Evolutionary conservation across 2,113 vertebrate genomes (phyloP).

Genomic region (Choloepus hoffmanni): DNA sequence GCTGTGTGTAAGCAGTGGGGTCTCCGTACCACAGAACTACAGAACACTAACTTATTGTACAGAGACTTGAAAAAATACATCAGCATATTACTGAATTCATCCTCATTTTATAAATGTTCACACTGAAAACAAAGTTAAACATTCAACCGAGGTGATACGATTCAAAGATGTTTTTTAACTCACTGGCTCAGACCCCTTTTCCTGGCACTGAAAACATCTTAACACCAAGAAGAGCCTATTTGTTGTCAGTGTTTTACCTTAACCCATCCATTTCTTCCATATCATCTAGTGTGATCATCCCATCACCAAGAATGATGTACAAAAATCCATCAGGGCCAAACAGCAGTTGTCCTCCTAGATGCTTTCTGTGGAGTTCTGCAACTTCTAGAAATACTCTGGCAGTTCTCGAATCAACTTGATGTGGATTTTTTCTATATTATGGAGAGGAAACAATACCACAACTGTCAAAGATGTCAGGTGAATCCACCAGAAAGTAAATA

Average conservation of each 20-base stretch:
- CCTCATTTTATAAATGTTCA: not conserved
- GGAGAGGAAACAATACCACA: not conserved
- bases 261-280: constrained; percentile 99
- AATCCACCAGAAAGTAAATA: not conserved
- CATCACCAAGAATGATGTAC: constrained; percentile 97
- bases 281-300: constrained; percentile 99
- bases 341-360: constrained; percentile 96
- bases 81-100: not conserved
- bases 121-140: not conserved
- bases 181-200: not conserved
- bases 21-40: accelerated
- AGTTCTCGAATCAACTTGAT: constrained; percentile 95
- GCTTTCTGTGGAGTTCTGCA: constrained; percentile 97
- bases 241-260: constrained; percentile 88
- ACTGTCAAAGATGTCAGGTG: not conserved
- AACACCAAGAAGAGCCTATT: not conserved
- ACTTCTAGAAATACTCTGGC: constrained; percentile 96
- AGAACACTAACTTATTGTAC: accelerated
- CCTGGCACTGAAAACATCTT: not conserved
- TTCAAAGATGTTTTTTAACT: not conserved
- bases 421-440: constrained; percentile 94
- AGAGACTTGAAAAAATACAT: not conserved
- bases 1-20: not conserved
- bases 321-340: constrained; percentile 96
- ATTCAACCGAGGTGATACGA: not conserved